A percentile compares a stretch with the other conserved stretches of the same genome.
Conservation (phyloP, 2,888 invertebrate species). For the Sphaerophoria rueppellii region DNA sequence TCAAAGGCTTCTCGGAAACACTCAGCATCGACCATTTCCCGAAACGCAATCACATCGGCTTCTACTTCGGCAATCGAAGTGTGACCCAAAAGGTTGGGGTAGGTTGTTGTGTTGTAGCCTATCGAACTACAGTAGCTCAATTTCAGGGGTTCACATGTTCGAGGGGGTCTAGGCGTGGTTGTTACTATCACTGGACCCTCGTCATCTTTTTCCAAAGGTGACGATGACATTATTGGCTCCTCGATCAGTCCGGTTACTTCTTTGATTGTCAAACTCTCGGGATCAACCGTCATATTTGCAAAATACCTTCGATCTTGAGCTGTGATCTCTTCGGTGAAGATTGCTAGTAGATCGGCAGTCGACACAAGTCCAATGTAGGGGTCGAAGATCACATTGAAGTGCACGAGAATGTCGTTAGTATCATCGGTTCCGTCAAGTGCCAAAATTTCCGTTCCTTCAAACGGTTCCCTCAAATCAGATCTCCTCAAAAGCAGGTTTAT, state of each 20-base stretch:
- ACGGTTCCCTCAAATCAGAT: slow-evolving; percentile 89
- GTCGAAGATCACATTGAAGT: slow-evolving; percentile 93
- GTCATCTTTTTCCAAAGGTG: slow-evolving; percentile 80
- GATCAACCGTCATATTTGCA: slow-evolving; percentile 86
- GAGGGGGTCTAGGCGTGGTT: slow-evolving; percentile 84
- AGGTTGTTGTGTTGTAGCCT: slow-evolving; percentile 91
- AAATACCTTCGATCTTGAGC: slow-evolving; percentile 85
- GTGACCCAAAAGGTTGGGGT: slow-evolving; percentile 89
- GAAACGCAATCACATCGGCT: slow-evolving; percentile 90
- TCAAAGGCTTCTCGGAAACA: slow-evolving; percentile 94
- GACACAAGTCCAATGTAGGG: slow-evolving; percentile 87
- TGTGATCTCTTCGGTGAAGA: slow-evolving; percentile 87
- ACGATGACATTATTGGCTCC: slow-evolving; percentile 81
- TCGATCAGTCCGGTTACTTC: slow-evolving; percentile 81
- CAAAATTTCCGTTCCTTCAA: slow-evolving; percentile 90
- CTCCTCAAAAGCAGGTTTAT: slow-evolving; percentile 89
- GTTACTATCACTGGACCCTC: slow-evolving; percentile 81
- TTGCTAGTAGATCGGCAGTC: slow-evolving; percentile 86
- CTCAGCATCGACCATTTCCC: slow-evolving; percentile 94
- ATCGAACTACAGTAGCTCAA: slow-evolving; percentile 88
- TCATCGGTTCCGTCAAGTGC: slow-evolving; percentile 91
- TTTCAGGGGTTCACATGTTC: slow-evolving; percentile 87
- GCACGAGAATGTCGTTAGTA: slow-evolving; percentile 88
- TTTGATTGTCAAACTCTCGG: slow-evolving; percentile 86
- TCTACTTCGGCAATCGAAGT: slow-evolving; percentile 85